phyloP scores from a whole-genome alignment of 1,140 invertebrate species.

The Sarcophaga peregrina region DNA sequence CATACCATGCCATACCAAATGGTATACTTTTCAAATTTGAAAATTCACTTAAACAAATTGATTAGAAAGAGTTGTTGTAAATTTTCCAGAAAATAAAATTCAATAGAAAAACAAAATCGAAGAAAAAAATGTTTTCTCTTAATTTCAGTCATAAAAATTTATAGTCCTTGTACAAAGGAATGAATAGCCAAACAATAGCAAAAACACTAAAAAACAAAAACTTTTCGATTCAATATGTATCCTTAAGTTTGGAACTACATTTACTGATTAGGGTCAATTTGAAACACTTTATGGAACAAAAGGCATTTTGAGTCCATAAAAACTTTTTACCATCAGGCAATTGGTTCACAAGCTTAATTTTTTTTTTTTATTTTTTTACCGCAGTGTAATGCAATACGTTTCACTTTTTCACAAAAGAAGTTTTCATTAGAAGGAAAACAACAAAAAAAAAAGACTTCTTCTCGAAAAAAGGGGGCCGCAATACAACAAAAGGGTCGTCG shows the following conservation, averaged over 20 bases:
- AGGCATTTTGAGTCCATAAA: background rate
- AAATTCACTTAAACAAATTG: slow-evolving; percentile 20
- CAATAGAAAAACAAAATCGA: background rate
- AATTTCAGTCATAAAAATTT: background rate
- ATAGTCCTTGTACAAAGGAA: background rate
- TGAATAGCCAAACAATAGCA: no score
- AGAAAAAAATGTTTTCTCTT: background rate
- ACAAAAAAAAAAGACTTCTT: background rate
- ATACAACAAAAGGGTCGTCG: background rate
- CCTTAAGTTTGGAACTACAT: background rate
- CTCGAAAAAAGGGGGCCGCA: background rate
- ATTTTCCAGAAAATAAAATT: background rate
- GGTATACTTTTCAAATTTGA: background rate
- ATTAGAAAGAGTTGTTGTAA: slow-evolving; percentile 10
- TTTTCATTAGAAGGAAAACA: background rate
- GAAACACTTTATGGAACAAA: slow-evolving; percentile 12
- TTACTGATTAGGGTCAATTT: slow-evolving; percentile 25
- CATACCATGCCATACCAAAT: background rate
- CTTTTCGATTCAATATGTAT: background rate
- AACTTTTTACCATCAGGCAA: background rate
- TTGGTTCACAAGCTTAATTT: background rate
- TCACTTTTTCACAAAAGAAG: background rate
- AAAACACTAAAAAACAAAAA: background rate
- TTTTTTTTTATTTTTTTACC: background rate
- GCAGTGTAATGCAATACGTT: slow-evolving; percentile 17